Conservation (phyloP, 1,140 invertebrate genomes). For the Sarcophaga peregrina region DNA sequence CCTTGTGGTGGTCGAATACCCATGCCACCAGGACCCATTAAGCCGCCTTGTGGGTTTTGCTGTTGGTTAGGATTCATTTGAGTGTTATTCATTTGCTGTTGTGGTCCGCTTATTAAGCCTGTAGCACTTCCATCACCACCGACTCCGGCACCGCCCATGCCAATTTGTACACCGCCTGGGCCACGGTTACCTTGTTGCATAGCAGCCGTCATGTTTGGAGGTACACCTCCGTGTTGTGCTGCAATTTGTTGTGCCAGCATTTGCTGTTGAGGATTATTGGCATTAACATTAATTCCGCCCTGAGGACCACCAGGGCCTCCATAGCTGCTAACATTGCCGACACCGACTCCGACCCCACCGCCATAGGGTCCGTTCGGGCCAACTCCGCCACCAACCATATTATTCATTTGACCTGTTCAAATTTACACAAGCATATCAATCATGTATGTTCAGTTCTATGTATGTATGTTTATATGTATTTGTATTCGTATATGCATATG, state of each 20-base stretch:
- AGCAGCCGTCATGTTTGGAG: constrained; percentile 65
- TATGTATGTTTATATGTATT: not conserved
- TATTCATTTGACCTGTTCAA: constrained; percentile 60
- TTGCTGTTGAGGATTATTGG: constrained; percentile 59
- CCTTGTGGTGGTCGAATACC: constrained; percentile 51
- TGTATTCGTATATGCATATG: not conserved
- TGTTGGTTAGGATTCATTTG: constrained; percentile 51
- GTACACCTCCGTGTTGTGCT: constrained; percentile 70
- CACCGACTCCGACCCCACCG: constrained; percentile 40
- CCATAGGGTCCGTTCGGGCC: constrained; percentile 59
- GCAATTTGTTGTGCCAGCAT: constrained; percentile 61
- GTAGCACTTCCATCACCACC: constrained; percentile 70
- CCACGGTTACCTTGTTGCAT: constrained; percentile 67
- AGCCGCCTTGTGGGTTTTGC: constrained; percentile 45
- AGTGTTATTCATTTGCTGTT: constrained; percentile 47
- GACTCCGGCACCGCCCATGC: constrained; percentile 60
- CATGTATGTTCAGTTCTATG: not conserved
- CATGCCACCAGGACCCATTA: constrained; percentile 47
- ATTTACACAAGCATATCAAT: constrained; percentile 7
- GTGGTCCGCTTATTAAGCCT: constrained; percentile 67
- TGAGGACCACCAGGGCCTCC: constrained; percentile 52
- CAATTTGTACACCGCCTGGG: constrained; percentile 60
- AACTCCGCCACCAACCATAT: constrained; percentile 52
- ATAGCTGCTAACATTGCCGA: constrained; percentile 55
- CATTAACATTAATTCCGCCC: constrained; percentile 49